Percentiles rank a stretch among this genome's conserved stretches.
These are phyloP conservation scores for Gallinago paraguaiae DNA, from an alignment of 2,113 vertebrate genomes.

Conservation along the genomic window DNA sequence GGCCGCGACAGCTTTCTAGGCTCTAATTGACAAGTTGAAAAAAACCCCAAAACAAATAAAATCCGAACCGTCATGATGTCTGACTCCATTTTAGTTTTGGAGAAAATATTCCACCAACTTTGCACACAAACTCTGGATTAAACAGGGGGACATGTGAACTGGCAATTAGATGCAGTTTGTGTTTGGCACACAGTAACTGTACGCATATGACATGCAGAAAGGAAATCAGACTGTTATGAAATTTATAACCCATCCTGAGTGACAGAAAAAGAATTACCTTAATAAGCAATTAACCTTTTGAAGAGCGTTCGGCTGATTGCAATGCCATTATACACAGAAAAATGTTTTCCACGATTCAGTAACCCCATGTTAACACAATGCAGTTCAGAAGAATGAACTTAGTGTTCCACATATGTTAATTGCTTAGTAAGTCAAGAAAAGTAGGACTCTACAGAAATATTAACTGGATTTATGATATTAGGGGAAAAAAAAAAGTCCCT, in stretches of 20 bases:
- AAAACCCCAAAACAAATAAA: not conserved
- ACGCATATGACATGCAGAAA: not conserved
- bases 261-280: not conserved
- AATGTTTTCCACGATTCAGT: not conserved
- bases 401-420: not conserved
- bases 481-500: not conserved
- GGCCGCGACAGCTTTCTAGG: not conserved
- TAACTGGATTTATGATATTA: not conserved
- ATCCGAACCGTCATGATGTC: not conserved
- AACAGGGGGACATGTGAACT: not conserved
- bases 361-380: not conserved
- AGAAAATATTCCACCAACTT: not conserved
- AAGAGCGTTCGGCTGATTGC: not conserved
- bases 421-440: not conserved
- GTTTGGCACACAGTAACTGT: not conserved
- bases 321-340: not conserved
- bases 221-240: not conserved
- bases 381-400: not conserved
- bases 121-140: not conserved
- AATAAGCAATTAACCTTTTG: not conserved
- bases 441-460: not conserved
- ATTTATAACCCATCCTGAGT: not conserved
- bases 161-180: rapidly evolving
- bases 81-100: not conserved
- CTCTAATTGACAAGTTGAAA: not conserved